Percentiles rank a stretch among this genome's conserved stretches.
phyloP scores from a whole-genome alignment of 92 coral and sea anemone genomes.

The Paragorgia papillata region DNA sequence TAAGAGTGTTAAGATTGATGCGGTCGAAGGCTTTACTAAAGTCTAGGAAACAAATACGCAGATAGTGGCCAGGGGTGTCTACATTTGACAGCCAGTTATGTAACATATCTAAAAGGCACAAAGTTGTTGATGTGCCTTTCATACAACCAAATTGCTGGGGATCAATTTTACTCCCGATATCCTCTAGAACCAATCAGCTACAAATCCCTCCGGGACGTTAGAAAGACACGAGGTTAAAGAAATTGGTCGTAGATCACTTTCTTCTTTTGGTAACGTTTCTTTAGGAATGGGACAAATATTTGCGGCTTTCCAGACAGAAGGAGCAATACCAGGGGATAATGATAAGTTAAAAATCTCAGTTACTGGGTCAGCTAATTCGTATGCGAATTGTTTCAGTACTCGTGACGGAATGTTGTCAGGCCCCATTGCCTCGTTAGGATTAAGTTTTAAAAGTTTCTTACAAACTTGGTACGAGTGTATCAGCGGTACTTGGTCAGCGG shows the following conservation, averaged over 20 bases:
- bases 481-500: not conserved
- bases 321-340: slow-evolving; percentile 5
- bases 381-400: slow-evolving; percentile 1
- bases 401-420: slow-evolving; percentile 9
- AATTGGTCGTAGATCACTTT: slow-evolving; percentile 28
- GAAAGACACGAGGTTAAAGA: slow-evolving; percentile 18
- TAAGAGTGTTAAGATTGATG: not conserved
- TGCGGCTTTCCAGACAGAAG: slow-evolving; percentile 21
- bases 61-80: slow-evolving; percentile 19
- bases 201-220: slow-evolving; percentile 33
- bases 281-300: slow-evolving; percentile 21
- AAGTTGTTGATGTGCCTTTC: slow-evolving; percentile 3
- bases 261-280: not conserved
- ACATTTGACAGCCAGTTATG: slow-evolving; percentile 37
- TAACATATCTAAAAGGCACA: slow-evolving; percentile 34
- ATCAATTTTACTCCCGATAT: slow-evolving; percentile 28
- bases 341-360: slow-evolving; percentile 3
- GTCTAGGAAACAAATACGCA: slow-evolving; percentile 29
- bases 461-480: not conserved
- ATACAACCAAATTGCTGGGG: slow-evolving; percentile 32
- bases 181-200: slow-evolving; percentile 37
- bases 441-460: not conserved
- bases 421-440: not conserved
- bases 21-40: not conserved
- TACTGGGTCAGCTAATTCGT: slow-evolving; percentile 16